A percentile compares a stretch with the other conserved stretches of the same genome.
phyloP scores from a whole-genome alignment of 2,888 invertebrate species.

The Agriopis leucophaearia region DNA sequence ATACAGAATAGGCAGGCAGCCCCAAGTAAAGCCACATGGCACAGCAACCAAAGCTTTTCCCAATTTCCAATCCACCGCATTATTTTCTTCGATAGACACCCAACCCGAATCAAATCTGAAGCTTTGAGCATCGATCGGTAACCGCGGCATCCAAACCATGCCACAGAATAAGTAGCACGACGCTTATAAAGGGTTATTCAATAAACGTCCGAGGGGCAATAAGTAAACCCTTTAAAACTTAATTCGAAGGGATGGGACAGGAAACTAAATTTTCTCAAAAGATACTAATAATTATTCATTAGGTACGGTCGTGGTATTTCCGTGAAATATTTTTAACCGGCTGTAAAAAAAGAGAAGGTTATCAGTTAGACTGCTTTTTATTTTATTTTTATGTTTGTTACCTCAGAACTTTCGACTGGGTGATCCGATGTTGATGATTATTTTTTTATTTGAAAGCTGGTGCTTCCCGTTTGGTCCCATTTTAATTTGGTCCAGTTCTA shows the following conservation, averaged over 20 bases:
- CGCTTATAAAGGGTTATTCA: slow-evolving; percentile 13
- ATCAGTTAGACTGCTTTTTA: too few relatives aligned
- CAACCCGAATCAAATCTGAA: background rate
- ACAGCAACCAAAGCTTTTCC: background rate
- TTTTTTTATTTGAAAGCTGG: too few relatives aligned
- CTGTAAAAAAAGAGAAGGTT: too few relatives aligned
- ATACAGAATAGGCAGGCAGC: background rate
- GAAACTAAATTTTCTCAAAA: background rate
- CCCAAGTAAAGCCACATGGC: background rate
- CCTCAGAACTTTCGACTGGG: too few relatives aligned
- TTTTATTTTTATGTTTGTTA: too few relatives aligned
- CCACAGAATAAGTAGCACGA: background rate
- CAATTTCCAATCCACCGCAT: slow-evolving; percentile 3
- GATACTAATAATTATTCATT: too few relatives aligned
- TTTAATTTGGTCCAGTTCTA: too few relatives aligned
- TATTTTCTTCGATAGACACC: slow-evolving; percentile 2
- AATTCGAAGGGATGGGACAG: slow-evolving; percentile 2
- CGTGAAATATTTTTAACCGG: too few relatives aligned
- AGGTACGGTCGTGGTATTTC: too few relatives aligned
- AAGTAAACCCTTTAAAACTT: slow-evolving; percentile 13
- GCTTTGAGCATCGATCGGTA: slow-evolving; percentile 7
- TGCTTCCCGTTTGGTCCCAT: too few relatives aligned
- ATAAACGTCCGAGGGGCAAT: slow-evolving; percentile 16
- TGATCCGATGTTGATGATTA: too few relatives aligned
- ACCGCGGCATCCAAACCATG: background rate